Percentiles rank a stretch among this genome's conserved stretches.
Evolutionary conservation across 2,797 vertebrate species (phyloP).

Genomic region (Scyliorhinus canicula): DNA sequence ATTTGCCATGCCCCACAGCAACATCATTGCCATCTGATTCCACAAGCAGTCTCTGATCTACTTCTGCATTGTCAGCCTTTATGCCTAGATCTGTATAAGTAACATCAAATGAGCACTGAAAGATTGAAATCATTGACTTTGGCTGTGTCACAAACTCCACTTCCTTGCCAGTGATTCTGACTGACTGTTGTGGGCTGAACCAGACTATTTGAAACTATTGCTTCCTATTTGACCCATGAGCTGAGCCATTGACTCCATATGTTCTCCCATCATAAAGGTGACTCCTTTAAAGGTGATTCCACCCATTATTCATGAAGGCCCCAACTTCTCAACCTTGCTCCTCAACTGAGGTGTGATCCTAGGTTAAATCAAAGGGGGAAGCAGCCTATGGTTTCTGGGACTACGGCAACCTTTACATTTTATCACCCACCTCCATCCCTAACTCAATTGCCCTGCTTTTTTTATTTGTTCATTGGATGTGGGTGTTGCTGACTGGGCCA

Average conservation of each 20-base stretch:
- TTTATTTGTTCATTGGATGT: no score
- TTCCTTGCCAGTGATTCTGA: not conserved
- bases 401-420: no score
- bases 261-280: not conserved
- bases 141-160: not conserved
- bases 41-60: not conserved
- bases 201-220: not conserved
- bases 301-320: no score
- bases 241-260: no score
- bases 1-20: not conserved
- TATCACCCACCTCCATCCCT: not conserved
- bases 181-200: not conserved
- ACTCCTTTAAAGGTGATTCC: no score
- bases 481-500: no score
- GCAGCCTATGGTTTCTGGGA: no score
- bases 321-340: no score
- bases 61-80: not conserved
- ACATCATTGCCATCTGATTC: not conserved
- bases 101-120: not conserved
- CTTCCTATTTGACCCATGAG: not conserved
- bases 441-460: not conserved
- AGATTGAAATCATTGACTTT: not conserved
- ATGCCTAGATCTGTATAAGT: not conserved
- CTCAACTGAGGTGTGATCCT: no score
- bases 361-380: no score